Evolutionary conservation across 2,888 invertebrate genomes (phyloP), one percentile per base, ranked within the genome.

Genomic region (Spisula solida): DNA sequence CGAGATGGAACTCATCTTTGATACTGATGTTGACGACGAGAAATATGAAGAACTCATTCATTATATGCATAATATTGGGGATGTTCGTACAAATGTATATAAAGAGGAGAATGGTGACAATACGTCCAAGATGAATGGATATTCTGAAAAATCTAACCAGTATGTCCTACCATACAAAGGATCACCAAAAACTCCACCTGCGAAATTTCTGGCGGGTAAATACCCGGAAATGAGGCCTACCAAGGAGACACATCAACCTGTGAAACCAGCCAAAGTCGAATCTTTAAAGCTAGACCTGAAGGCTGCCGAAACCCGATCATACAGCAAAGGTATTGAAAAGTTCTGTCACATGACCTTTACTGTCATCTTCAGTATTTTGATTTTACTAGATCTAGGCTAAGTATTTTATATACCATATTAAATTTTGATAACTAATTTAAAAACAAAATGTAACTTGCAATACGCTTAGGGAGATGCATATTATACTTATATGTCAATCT

Each of bases 31-130:
- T 14, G 93, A 90, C 29, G 88, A 88, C 20, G 88, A 88, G 6
- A 90, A 89, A 0, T 91, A 93, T 80, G 81, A 88, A 81, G 90
- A 94, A 47, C 82, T 93, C 55, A 86, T 92, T 18, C 20, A 51
- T 41, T 41, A 41, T 41, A 41, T 41, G 41, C 82, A 88, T 20
- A 86, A 87, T 18, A 91, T 93, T 1, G 94, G 94, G 4, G 90
- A 88, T 51, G 78, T 90, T 8, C 25, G 81, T n/a, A 87, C 92
- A 25, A 88, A 92, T 47, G 78, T 91, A n/a, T 87, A 87, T 60
- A 34, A 34, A 75, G 87, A 31, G 20, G 81, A 75, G n/a, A 47
- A 55, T 20, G 81, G 41, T 47, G 25, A 41, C 56, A 60, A 70
- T 31, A 51, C 51, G 29, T 60, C 81, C 25, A 84, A 78, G 34